A percentile compares a stretch with the other conserved stretches of the same genome.
Evolutionary conservation across 1,140 invertebrate genomes (phyloP).

Genomic region (Eriosoma lanigerum): DNA sequence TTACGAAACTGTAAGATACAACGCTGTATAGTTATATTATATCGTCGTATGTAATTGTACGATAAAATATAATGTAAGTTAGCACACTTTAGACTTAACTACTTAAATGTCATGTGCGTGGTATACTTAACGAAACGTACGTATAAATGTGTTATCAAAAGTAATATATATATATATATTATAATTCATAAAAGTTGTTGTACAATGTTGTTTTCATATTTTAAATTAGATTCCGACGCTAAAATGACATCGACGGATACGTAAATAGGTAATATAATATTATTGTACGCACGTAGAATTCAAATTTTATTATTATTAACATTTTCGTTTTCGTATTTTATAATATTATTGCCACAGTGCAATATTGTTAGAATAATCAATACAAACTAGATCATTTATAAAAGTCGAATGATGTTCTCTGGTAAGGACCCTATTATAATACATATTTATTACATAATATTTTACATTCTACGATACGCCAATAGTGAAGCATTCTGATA

Average conservation of each 20-base stretch:
- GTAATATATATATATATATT: neutral
- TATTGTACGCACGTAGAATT: neutral
- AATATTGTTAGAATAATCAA: neutral
- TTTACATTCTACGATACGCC: neutral
- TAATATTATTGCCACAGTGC: no score
- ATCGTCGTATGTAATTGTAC: no score
- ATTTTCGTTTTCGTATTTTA: neutral
- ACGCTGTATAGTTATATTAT: no score
- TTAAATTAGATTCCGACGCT: neutral
- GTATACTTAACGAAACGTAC: neutral
- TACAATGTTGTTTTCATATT: neutral
- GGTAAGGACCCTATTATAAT: no score
- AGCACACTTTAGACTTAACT: neutral
- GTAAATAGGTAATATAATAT: neutral
- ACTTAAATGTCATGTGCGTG: neutral
- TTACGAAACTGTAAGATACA: no score
- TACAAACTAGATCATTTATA: conserved; percentile 5
- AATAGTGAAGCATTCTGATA: neutral
- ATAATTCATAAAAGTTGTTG: neutral
- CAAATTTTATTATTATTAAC: neutral
- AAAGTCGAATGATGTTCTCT: neutral
- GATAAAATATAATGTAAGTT: no score
- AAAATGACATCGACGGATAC: neutral
- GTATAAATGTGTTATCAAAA: neutral
- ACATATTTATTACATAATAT: neutral